Base-by-base conservation (phyloP, 2,113 vertebrate genomes). In the Microcebus griseorufus region DNA sequence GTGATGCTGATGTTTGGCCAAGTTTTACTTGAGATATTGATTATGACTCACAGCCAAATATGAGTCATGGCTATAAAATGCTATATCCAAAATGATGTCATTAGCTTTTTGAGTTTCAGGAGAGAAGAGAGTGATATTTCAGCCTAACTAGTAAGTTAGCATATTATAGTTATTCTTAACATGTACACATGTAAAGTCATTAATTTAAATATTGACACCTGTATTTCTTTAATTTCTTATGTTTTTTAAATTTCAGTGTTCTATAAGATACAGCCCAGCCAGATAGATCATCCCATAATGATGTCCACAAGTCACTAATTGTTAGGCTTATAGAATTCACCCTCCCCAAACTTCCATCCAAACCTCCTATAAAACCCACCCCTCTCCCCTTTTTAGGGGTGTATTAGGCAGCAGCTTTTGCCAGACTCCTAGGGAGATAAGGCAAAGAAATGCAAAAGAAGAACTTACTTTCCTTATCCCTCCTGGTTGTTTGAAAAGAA, bases 11-110 rank as follows among this genome's bases (percentile, higher is more conserved):
- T 51, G 32, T 86, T 96, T 88, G 95, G 86, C 82, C 96, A 93
- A 79, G 78, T 91, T 94, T 94, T 55, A 91, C 60, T 64, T 86
- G 37, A 82, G 62, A 83, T 93, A 95, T 70, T 96, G 97, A 96
- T 96, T 82, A 75, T 91, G 88, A 96, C 58, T 94, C n/a, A 27
- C 27, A 97, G 93, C 88, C 94, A 97, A 80, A 62, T 92, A 90
- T 95, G 96, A 97, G 78, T 97, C 96, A 97, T 67, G 83, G 67
- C 92, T 97, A 27, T 86, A 95, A 96, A 93, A 93, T 81, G 45
- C 85, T 80, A 2, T 51, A 42, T 79, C 80, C 82, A 78, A 96
- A 86, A 73, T 92, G 69, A 97, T 80, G 58, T 94, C 78, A 91
- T 92, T 81, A 93, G 73, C 48, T 86, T 75, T 90, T 48, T 90